Base-by-base conservation (phyloP, 2,888 invertebrate species). In the Cataglyphis livida region DNA sequence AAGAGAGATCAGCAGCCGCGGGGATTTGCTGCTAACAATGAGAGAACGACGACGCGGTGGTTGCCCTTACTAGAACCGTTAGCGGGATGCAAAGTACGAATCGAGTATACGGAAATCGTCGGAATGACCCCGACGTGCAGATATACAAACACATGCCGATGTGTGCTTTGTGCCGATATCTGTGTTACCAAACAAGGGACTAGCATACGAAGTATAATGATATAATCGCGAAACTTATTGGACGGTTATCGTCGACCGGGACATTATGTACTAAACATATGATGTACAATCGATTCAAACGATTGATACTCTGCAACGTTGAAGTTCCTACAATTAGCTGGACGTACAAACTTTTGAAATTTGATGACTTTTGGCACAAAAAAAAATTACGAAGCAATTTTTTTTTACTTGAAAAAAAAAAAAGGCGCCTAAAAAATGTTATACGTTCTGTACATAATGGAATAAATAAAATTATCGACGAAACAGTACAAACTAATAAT, bases 91-190 rank as follows among this genome's bases (percentile, higher is more conserved):
- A 89, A 86, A 89, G 71, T 71, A 51, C 71, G 73, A 82, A 84
- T 87, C 79, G 81, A 87, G 84, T 81, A 82, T 84, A 85, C 57
- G 76, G 76, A 83, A 89, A 85, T 86, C 81, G 79, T 88, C 84
- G 59, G 32, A 44, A 48, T 66, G 68, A 84, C 62, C 62, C 54
- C 84, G 76, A 78, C 87, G 81, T 86, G 86, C 87, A 86, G 85
- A 74, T 73, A 89, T 79, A 87, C 85, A 85, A 85, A 89, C 85
- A 79, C 59, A 65, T 79, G 62, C 61, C 75, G 79, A 28, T 82
- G 83, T 73, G 44, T 32, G 38, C 41, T 28, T n/a, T 7, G 7
- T 9, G 35, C 41, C 71, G 57, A 66, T 59, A 15, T 21, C 73
- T 44, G 59, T 48, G 81, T 61, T 70, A 70, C 48, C 70, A 79